Evolutionary conservation across 2,888 invertebrate genomes (phyloP).

Genomic region (Drosophila melanosoma): DNA sequence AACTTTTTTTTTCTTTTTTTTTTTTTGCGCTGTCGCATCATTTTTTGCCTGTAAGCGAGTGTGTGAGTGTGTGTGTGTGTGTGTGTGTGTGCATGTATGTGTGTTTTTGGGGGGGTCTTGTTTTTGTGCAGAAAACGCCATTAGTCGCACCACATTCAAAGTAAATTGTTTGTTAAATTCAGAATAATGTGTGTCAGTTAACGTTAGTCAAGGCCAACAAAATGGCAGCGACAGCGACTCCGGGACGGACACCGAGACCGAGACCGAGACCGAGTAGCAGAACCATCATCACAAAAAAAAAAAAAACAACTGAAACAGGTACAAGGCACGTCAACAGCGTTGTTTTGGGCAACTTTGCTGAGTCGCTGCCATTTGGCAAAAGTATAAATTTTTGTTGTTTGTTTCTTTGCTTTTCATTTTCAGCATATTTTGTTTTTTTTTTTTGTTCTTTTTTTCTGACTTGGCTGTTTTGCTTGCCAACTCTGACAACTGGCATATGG

Average conservation of each 20-base stretch:
- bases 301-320: constrained; percentile 12
- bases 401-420: constrained; percentile 38
- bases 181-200: constrained; percentile 79
- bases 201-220: constrained; percentile 54
- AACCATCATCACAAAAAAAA: constrained; percentile 3
- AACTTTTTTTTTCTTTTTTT: neutral
- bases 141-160: constrained; percentile 75
- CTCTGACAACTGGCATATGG: constrained; percentile 64
- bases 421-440: constrained; percentile 12
- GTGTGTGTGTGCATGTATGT: constrained; percentile 11
- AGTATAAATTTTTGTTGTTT: constrained; percentile 38
- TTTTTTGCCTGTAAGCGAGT: constrained; percentile 28
- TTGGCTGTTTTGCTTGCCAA: constrained; percentile 33
- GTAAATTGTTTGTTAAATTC: constrained; percentile 80
- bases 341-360: constrained; percentile 45
- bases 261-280: neutral
- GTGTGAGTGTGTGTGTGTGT: constrained; percentile 20
- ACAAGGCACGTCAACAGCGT: constrained; percentile 20
- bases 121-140: constrained; percentile 67
- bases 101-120: constrained; percentile 44
- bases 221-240: constrained; percentile 4
- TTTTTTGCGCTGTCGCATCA: constrained; percentile 45
- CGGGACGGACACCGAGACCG: constrained; percentile 1
- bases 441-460: constrained; percentile 1
- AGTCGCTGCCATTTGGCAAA: constrained; percentile 47